Percentiles rank a stretch among this genome's conserved stretches.
These are phyloP conservation scores for Lycophotia porphyrea DNA, from an alignment of 2,888 invertebrate genomes.

Conservation along the genomic window DNA sequence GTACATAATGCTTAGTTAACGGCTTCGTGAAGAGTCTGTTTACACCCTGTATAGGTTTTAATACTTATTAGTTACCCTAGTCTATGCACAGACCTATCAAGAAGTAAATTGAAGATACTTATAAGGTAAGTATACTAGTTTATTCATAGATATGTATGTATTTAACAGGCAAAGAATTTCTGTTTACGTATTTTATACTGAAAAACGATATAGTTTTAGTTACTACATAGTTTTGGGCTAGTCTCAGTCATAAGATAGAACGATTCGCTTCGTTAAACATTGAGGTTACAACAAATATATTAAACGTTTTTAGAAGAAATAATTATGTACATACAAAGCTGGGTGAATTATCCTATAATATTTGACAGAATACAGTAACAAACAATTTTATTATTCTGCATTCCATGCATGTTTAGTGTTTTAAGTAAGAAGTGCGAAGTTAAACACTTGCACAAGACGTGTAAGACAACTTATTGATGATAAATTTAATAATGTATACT, in stretches of 20 bases:
- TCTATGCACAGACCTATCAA: constrained; percentile 17
- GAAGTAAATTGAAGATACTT: constrained; percentile 37
- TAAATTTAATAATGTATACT: too few species aligned
- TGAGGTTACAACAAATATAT: background rate
- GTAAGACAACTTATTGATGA: background rate
- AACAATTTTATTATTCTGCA: background rate
- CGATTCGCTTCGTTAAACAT: background rate
- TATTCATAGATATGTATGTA: background rate
- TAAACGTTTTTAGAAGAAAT: background rate
- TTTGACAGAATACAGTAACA: background rate
- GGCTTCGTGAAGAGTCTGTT: too few species aligned
- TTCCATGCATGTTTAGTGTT: background rate
- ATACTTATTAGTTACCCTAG: constrained; percentile 24
- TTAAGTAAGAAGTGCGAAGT: background rate
- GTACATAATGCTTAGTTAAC: too few species aligned
- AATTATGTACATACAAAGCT: background rate
- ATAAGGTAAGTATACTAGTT: constrained; percentile 3
- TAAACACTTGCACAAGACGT: background rate
- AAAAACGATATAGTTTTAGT: background rate
- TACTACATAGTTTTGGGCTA: background rate
- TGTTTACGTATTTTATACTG: background rate
- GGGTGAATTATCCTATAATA: background rate
- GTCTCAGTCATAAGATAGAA: background rate
- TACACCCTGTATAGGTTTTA: too few species aligned
- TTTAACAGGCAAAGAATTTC: background rate